These are phyloP conservation scores for Lithobates pipiens DNA, from an alignment of 2,797 vertebrate genomes.

Conservation along the genomic window DNA sequence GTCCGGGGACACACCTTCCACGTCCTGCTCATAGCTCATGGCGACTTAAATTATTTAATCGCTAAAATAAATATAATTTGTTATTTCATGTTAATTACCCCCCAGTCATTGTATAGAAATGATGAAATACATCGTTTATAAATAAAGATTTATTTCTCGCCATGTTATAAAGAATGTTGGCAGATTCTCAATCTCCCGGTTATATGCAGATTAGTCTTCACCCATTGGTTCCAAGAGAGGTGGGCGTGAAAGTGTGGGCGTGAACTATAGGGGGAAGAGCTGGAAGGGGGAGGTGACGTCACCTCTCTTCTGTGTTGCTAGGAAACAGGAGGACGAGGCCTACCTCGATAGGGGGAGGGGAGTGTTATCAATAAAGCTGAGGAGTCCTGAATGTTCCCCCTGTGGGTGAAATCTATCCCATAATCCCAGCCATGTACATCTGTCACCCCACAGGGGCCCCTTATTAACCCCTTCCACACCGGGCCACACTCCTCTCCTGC, in stretches of 20 bases:
- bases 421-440: too few species aligned
- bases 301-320: constrained; percentile 22
- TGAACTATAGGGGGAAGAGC: neutral
- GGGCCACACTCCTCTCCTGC: too few species aligned
- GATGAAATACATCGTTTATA: neutral
- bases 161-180: too few species aligned
- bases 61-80: too few species aligned
- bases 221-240: neutral
- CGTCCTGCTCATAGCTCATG: accelerated
- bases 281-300: neutral
- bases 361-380: neutral
- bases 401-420: too few species aligned
- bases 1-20: neutral
- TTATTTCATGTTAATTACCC: too few species aligned
- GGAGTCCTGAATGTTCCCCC: neutral
- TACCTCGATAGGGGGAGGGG: neutral
- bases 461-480: too few species aligned
- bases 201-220: constrained; percentile 9
- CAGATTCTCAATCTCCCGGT: too few species aligned
- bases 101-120: too few species aligned
- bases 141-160: neutral
- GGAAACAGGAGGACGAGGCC: neutral
- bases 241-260: neutral
- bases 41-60: neutral
- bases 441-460: too few species aligned